These are phyloP conservation scores for Urocolius indicus DNA, from an alignment of 2,113 vertebrate genomes.

Conservation along the genomic window DNA sequence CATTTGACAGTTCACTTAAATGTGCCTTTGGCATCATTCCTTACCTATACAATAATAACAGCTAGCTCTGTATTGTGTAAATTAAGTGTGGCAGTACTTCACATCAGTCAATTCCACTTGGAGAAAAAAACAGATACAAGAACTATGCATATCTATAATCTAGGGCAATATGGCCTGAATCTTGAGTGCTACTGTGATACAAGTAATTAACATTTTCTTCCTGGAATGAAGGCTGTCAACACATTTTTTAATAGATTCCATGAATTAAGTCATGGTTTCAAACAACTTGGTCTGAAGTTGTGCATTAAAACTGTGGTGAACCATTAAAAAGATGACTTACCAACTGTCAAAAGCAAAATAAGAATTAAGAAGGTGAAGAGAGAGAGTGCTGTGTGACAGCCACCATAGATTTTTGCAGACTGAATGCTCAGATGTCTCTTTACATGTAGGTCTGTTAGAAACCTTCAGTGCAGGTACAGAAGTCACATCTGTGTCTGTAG, in stretches of 20 bases:
- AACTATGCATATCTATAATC: conserved; percentile 72
- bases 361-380: conserved; percentile 67
- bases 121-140: conserved; percentile 45
- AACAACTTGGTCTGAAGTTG: conserved; percentile 72
- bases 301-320: conserved; percentile 66
- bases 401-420: conserved; percentile 64
- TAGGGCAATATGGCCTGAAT: conserved; percentile 73
- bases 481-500: neutral
- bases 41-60: neutral
- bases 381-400: conserved; percentile 43
- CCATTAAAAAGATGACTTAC: conserved; percentile 73
- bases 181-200: conserved; percentile 73
- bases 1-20: neutral
- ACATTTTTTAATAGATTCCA: conserved; percentile 72
- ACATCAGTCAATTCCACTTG: conserved; percentile 43
- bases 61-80: neutral
- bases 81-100: conserved; percentile 19
- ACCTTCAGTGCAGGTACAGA: conserved; percentile 15
- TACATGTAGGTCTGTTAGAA: neutral
- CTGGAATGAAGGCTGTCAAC: conserved; percentile 74
- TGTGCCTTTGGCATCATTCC: neutral
- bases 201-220: conserved; percentile 75
- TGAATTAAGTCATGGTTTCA: conserved; percentile 72
- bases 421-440: conserved; percentile 62
- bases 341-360: conserved; percentile 71